Conservation (phyloP, 2,888 invertebrate genomes). For the Ophion costatus region DNA sequence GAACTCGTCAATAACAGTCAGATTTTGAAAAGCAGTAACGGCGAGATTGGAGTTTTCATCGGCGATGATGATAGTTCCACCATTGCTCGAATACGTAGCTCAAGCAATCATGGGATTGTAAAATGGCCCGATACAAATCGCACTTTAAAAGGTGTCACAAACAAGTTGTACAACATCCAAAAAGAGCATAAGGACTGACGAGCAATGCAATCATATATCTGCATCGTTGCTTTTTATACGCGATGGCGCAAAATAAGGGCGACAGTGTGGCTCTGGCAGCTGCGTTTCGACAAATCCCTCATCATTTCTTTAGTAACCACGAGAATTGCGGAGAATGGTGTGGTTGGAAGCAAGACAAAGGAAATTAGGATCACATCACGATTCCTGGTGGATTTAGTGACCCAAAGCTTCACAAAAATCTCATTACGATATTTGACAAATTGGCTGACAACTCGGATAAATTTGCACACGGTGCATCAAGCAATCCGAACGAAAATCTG, state of each 20-base stretch:
- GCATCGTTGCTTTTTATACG: constrained; percentile 53
- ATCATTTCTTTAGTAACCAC: too few species aligned
- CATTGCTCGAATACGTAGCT: constrained; percentile 19
- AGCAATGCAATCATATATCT: constrained; percentile 43
- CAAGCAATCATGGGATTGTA: constrained; percentile 28
- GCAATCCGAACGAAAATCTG: constrained; percentile 41
- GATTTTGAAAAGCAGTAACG: not conserved
- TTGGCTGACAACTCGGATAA: constrained; percentile 38
- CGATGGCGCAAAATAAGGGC: too few species aligned
- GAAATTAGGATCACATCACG: constrained; percentile 53
- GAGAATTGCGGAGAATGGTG: constrained; percentile 65
- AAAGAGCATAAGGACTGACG: constrained; percentile 42
- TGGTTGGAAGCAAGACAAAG: constrained; percentile 39
- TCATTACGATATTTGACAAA: constrained; percentile 35
- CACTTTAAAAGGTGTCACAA: constrained; percentile 34
- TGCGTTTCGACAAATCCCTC: too few species aligned
- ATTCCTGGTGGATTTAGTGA: constrained; percentile 46
- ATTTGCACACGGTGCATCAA: constrained; percentile 45
- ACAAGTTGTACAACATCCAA: constrained; percentile 18
- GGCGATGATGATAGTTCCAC: constrained; percentile 58
- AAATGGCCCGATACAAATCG: constrained; percentile 52
- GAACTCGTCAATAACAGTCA: constrained; percentile 27
- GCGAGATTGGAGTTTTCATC: constrained; percentile 45
- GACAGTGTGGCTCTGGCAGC: too few species aligned
- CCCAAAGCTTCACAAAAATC: constrained; percentile 21